Evolutionary conservation across 2,797 vertebrate species (phyloP), one percentile per base, ranked within the genome.

Genomic region (Aulostomus chinensis): DNA sequence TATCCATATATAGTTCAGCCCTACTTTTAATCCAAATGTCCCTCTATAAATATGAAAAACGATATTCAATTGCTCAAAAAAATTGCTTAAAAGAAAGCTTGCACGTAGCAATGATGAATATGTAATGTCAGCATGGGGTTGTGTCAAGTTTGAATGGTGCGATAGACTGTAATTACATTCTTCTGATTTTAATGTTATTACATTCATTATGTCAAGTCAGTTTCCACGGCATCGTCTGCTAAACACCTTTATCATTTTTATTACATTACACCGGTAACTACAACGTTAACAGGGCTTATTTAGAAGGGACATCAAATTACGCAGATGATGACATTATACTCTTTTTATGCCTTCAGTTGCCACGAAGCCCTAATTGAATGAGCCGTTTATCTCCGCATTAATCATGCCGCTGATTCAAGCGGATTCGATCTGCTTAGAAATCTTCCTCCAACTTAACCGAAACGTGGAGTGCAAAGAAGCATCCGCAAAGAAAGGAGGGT

Each of bases 401-500:
- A 33, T 68, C 40, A 34, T 17, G 24, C 18, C 66, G 53, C 30
- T 40, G 17, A 47, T 25, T 26, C 1, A 10, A 4, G 9, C 9
- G 3, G 12, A 28, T 26, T 16, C n/a, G n/a, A 25, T 25, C 13
- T 13, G 10, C 15, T 17, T 10, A 17, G 26, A 67, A 52, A 50
- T 30, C 5, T 13, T 58, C 9, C 9, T 37, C 54, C 33, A 24
- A 28, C 34, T 49, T 30, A 54, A 59, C 38, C 54, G 25, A 64
- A 49, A 55, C 31, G 24, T 43, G 20, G 34, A 58, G 37, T 50
- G 50, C 52, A 18, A 61, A 65, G 34, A 36, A 62, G 25, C 28
- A 20, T 43, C 60, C 32, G 42, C 29, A 46, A 41, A 72, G 48
- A 74, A 56, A 67, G 57, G 73, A 64, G 54, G 38, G 56, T 48